Conservation (phyloP, 2,797 vertebrate species). For the Botia kubotai region DNA sequence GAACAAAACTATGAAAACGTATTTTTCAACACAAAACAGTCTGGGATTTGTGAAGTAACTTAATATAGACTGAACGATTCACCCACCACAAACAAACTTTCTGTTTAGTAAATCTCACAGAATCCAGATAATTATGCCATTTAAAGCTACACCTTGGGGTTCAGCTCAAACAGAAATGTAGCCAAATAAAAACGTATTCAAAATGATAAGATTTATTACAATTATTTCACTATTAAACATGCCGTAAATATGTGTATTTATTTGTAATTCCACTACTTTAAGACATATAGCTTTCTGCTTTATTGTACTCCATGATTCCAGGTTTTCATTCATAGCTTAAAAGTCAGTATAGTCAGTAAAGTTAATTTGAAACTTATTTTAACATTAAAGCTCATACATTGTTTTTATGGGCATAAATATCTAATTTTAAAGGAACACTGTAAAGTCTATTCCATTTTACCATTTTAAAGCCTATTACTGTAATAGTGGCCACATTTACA, state of each 20-base stretch:
- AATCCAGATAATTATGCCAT: too few relatives aligned
- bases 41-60: too few relatives aligned
- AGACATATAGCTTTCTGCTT: not conserved
- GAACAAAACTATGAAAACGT: too few relatives aligned
- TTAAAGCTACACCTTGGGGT: too few relatives aligned
- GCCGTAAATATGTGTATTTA: not conserved
- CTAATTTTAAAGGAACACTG: not conserved
- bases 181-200: too few relatives aligned
- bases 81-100: too few relatives aligned
- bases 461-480: not conserved
- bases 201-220: too few relatives aligned
- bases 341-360: not conserved
- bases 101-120: too few relatives aligned
- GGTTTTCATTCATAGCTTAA: not conserved
- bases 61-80: too few relatives aligned
- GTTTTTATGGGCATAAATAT: slow-evolving; percentile 3
- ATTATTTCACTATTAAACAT: not conserved
- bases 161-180: too few relatives aligned
- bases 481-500: slow-evolving; percentile 4
- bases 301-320: not conserved
- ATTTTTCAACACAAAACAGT: too few relatives aligned
- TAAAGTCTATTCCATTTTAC: too few relatives aligned
- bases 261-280: not conserved
- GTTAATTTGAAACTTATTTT: not conserved
- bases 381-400: not conserved